phyloP scores from a whole-genome alignment of 1,140 invertebrate genomes.

The Apis mellifera region DNA sequence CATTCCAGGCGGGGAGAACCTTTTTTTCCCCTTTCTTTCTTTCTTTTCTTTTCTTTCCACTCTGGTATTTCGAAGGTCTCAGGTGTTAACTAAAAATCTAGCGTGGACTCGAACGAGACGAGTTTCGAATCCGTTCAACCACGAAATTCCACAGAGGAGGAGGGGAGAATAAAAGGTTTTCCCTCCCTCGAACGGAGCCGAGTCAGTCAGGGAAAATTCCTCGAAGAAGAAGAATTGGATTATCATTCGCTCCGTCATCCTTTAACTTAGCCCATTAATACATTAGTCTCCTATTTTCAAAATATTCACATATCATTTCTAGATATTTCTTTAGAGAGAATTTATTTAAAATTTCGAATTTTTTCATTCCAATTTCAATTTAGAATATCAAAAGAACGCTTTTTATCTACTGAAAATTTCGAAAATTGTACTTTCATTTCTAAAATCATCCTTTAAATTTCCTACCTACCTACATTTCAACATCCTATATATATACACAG shows the following conservation, averaged over 20 bases:
- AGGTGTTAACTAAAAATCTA: slow-evolving; percentile 68
- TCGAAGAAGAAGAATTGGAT: background rate
- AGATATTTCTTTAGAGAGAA: background rate
- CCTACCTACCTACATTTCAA: too few species aligned
- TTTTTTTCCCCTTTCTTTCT: background rate
- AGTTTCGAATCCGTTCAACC: slow-evolving; percentile 21
- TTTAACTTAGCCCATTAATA: too few species aligned
- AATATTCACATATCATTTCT: too few species aligned
- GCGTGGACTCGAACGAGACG: slow-evolving; percentile 22
- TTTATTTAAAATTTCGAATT: background rate
- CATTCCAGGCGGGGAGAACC: slow-evolving; percentile 43
- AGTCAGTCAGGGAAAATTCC: slow-evolving; percentile 9
- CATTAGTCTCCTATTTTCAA: too few species aligned
- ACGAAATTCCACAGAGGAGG: slow-evolving; percentile 6
- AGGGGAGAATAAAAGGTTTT: background rate
- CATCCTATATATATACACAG: background rate
- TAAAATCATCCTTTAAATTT: too few species aligned
- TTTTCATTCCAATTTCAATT: too few species aligned
- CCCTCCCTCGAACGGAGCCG: too few species aligned
- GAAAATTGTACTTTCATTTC: too few species aligned
- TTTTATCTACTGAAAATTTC: too few species aligned
- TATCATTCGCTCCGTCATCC: too few species aligned
- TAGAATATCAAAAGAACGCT: too few species aligned
- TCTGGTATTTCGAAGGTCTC: slow-evolving; percentile 30
- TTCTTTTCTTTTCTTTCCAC: background rate